Percentiles rank a stretch among this genome's conserved stretches.
Conservation (phyloP, 1,140 invertebrate genomes). For the Drosophila ananassae region DNA sequence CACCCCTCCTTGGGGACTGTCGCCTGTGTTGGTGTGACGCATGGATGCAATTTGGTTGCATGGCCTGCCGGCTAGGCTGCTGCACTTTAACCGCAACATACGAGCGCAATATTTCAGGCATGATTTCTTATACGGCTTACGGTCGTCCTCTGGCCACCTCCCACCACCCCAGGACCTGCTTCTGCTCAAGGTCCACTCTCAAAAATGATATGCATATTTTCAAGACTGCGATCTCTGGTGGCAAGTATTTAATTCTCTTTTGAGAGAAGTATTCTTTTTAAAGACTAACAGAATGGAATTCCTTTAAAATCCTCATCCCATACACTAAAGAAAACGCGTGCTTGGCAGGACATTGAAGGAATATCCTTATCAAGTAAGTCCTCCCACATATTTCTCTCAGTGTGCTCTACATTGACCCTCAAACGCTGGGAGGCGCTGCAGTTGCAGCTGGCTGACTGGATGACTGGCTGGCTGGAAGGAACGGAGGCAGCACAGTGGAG, state of each 20-base stretch:
- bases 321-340: too few relatives aligned
- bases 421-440: constrained; percentile 47
- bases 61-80: constrained; percentile 61
- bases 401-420: constrained; percentile 73
- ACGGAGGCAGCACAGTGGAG: constrained; percentile 1
- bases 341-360: too few relatives aligned
- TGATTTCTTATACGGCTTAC: constrained; percentile 74
- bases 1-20: constrained; percentile 12
- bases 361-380: neutral
- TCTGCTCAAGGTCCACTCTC: constrained; percentile 2
- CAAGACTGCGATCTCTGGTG: neutral
- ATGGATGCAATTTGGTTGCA: constrained; percentile 71
- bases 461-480: constrained; percentile 24
- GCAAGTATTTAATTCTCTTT: too few relatives aligned
- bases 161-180: constrained; percentile 23
- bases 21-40: constrained; percentile 56
- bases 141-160: constrained; percentile 10
- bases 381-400: neutral
- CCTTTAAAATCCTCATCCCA: too few relatives aligned
- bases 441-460: constrained; percentile 16
- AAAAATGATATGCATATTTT: constrained; percentile 1
- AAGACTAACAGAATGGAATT: too few relatives aligned
- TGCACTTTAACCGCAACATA: constrained; percentile 79
- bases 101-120: constrained; percentile 78
- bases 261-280: too few relatives aligned